A percentile compares a stretch with the other conserved stretches of the same genome.
phyloP scores from a whole-genome alignment of 2,888 invertebrate genomes.

The Patella caerulea region DNA sequence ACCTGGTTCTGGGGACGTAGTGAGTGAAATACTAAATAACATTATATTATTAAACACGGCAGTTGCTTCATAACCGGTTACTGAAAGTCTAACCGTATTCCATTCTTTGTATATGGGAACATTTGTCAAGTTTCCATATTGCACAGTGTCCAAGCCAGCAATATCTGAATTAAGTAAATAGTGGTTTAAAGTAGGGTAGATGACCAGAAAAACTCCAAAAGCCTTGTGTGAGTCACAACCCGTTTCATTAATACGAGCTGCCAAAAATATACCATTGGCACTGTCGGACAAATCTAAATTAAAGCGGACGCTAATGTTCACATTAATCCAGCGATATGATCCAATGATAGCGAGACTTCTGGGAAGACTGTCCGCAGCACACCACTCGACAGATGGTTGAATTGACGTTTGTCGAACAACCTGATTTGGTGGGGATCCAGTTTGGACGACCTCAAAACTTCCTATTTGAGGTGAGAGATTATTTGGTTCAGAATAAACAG shows the following conservation, averaged over 20 bases:
- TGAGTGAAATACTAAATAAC: constrained; percentile 41
- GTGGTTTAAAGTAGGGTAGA: constrained; percentile 4
- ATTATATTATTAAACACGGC: constrained; percentile 49
- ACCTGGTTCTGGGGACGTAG: constrained; percentile 45
- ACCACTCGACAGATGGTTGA: constrained; percentile 61
- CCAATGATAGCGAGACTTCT: constrained; percentile 60
- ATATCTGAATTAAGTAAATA: constrained; percentile 11
- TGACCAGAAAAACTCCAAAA: constrained; percentile 4
- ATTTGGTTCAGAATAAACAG: constrained; percentile 49
- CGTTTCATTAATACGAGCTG: constrained; percentile 8
- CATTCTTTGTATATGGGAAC: not conserved
- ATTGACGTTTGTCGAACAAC: constrained; percentile 61
- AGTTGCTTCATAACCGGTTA: constrained; percentile 30
- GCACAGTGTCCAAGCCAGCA: not conserved
- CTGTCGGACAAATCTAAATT: not conserved
- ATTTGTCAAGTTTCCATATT: not conserved
- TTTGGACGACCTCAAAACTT: constrained; percentile 56
- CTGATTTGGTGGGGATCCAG: constrained; percentile 27
- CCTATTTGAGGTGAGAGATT: constrained; percentile 67
- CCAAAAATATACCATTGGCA: constrained; percentile 8
- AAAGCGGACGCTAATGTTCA: not conserved
- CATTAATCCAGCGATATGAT: constrained; percentile 55
- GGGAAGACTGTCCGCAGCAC: constrained; percentile 42
- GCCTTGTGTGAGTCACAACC: constrained; percentile 13
- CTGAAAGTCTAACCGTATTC: not conserved